A percentile compares a stretch with the other conserved stretches of the same genome.
These are phyloP conservation scores for Stictocephala bisonia DNA, from an alignment of 2,888 invertebrate species.

Conservation along the genomic window DNA sequence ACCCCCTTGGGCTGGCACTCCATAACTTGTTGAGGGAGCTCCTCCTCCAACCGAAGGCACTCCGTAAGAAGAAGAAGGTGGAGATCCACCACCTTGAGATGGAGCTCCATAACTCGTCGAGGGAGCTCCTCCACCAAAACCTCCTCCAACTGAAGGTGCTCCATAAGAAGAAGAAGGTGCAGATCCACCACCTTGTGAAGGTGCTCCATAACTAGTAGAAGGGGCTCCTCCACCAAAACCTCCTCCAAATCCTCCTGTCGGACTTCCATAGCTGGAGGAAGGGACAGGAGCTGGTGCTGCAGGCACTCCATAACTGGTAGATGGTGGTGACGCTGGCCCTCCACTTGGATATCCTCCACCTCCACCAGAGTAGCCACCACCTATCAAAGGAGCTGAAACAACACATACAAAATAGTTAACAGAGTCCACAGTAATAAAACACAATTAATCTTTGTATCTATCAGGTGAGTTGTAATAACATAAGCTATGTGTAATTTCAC, in stretches of 20 bases:
- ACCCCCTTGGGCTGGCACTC: conserved; percentile 14
- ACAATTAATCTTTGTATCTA: neutral
- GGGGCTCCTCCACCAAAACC: conserved; percentile 49
- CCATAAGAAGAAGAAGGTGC: conserved; percentile 44
- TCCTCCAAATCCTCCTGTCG: conserved; percentile 39
- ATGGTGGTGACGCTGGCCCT: conserved; percentile 50
- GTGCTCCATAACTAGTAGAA: conserved; percentile 58
- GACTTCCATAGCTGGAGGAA: conserved; percentile 54
- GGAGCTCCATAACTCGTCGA: conserved; percentile 54
- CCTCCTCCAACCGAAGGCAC: conserved; percentile 19
- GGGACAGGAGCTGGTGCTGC: conserved; percentile 56
- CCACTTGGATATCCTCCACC: conserved; percentile 40
- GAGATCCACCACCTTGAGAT: conserved; percentile 20
- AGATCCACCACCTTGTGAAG: conserved; percentile 39
- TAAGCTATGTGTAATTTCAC: neutral
- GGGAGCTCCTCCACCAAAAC: conserved; percentile 47
- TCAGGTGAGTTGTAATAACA: neutral
- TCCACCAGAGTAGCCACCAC: conserved; percentile 42
- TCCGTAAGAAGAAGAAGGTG: conserved; percentile 43
- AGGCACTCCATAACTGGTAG: conserved; percentile 56
- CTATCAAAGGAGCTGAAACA: conserved; percentile 53
- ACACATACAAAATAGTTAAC: neutral
- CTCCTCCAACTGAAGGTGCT: conserved; percentile 40
- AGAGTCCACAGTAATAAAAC: neutral
- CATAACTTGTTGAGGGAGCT: conserved; percentile 20